These are phyloP conservation scores for Thymelicus lineola DNA, from an alignment of 2,888 invertebrate species.

Conservation along the genomic window DNA sequence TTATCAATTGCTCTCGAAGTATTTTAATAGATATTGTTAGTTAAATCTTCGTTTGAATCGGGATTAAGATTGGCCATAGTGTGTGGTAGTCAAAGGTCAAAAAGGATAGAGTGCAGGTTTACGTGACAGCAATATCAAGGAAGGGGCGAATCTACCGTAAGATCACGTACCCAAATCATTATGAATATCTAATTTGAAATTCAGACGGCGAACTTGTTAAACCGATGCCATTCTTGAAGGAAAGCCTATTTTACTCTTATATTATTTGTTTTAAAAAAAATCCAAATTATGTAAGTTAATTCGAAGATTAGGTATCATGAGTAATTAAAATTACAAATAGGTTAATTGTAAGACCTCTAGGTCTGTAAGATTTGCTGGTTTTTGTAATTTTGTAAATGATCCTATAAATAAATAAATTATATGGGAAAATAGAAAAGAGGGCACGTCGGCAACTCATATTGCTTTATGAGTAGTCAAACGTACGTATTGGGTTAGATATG, in stretches of 20 bases:
- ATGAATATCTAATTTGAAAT: constrained; percentile 61
- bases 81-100: constrained; percentile 39
- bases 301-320: no score
- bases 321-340: no score
- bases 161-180: constrained; percentile 57
- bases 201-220: constrained; percentile 52
- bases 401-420: no score
- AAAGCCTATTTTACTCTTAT: constrained; percentile 13
- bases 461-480: no score
- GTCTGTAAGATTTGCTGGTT: no score
- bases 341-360: no score
- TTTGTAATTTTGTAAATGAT: no score
- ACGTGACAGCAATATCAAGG: constrained; percentile 62
- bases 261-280: constrained; percentile 11
- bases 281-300: constrained; percentile 10
- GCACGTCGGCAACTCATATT: no score
- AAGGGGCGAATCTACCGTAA: constrained; percentile 47
- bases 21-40: neutral
- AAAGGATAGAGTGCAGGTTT: constrained; percentile 47
- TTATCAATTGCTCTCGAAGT: no score
- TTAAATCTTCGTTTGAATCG: neutral
- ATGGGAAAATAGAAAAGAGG: no score
- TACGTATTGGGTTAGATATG: no score
- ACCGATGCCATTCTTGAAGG: constrained; percentile 39
- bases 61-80: constrained; percentile 38